Percentiles rank a stretch among this genome's conserved stretches.
These are phyloP conservation scores for Canis aureus DNA, from an alignment of 2,113 vertebrate genomes.

Conservation along the genomic window DNA sequence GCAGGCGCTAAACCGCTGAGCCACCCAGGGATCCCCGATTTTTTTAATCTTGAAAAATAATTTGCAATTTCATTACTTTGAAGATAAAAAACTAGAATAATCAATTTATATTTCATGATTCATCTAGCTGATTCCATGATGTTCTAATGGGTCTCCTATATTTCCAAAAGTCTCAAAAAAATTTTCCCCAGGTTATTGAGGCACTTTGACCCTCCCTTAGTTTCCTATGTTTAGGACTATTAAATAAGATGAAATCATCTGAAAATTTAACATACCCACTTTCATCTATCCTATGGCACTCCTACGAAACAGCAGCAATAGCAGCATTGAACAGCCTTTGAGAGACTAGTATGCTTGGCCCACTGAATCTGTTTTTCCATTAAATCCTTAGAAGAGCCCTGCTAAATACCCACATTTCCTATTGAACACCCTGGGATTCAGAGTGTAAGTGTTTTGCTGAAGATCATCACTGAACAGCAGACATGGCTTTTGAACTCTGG, in stretches of 20 bases:
- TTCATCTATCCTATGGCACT: background rate
- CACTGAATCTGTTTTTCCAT: background rate
- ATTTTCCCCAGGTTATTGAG: background rate
- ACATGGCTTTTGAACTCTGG: background rate
- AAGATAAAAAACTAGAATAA: background rate
- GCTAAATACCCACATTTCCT: background rate
- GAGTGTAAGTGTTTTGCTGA: background rate
- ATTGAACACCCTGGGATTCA: background rate
- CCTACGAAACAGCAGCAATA: background rate
- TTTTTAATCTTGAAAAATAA: constrained; percentile 50
- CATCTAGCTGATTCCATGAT: background rate
- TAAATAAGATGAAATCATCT: background rate
- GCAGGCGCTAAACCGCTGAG: no score
- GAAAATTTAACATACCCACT: background rate
- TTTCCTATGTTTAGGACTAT: background rate
- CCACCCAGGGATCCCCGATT: background rate
- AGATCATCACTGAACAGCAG: background rate
- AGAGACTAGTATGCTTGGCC: background rate
- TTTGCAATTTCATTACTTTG: background rate
- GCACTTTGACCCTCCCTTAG: background rate
- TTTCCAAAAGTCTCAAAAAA: background rate
- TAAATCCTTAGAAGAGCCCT: background rate
- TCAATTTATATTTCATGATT: constrained; percentile 12
- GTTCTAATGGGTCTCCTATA: background rate
- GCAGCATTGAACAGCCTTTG: background rate